phyloP scores from a whole-genome alignment of 2,113 vertebrate genomes.

The Gila orcuttii region DNA sequence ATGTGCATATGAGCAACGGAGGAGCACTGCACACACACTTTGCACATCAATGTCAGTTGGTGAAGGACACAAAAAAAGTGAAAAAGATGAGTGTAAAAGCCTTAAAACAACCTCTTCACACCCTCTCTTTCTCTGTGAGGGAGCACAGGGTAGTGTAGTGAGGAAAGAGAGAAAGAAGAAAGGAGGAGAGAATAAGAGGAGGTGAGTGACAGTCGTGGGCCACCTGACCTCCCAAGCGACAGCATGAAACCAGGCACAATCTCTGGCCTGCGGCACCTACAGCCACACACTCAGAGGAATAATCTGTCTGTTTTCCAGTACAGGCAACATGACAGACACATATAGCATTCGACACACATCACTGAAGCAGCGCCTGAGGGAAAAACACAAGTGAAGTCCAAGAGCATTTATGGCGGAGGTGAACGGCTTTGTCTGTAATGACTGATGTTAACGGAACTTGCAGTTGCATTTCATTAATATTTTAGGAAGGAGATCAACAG shows the following conservation, averaged over 20 bases:
- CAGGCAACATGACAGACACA: slow-evolving; percentile 33
- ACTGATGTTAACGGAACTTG: not conserved
- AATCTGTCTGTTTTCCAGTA: slow-evolving; percentile 26
- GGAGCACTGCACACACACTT: not conserved
- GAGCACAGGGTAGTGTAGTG: slow-evolving; percentile 10
- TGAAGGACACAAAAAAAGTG: slow-evolving; percentile 53
- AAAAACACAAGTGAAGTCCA: slow-evolving; percentile 21
- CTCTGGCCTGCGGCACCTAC: slow-evolving; percentile 29
- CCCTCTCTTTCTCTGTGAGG: not conserved
- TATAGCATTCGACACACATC: slow-evolving; percentile 41
- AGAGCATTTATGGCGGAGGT: slow-evolving; percentile 13
- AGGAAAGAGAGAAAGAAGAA: not conserved
- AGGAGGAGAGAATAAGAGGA: slow-evolving; percentile 25
- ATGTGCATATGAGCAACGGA: slow-evolving; percentile 30
- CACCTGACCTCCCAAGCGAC: slow-evolving; percentile 68
- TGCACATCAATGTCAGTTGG: slow-evolving; percentile 70
- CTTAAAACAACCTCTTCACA: not conserved
- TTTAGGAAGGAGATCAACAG: not conserved
- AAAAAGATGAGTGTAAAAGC: slow-evolving; percentile 20
- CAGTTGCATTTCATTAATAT: not conserved
- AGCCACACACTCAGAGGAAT: slow-evolving; percentile 30
- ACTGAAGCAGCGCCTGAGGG: slow-evolving; percentile 29
- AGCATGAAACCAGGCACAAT: slow-evolving; percentile 56
- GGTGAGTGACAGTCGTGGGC: slow-evolving; percentile 45
- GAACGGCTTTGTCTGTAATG: not conserved